Percentiles rank a stretch among this genome's conserved stretches.
phyloP scores from a whole-genome alignment of 2,113 vertebrate genomes.

The Maccullochella peelii region DNA sequence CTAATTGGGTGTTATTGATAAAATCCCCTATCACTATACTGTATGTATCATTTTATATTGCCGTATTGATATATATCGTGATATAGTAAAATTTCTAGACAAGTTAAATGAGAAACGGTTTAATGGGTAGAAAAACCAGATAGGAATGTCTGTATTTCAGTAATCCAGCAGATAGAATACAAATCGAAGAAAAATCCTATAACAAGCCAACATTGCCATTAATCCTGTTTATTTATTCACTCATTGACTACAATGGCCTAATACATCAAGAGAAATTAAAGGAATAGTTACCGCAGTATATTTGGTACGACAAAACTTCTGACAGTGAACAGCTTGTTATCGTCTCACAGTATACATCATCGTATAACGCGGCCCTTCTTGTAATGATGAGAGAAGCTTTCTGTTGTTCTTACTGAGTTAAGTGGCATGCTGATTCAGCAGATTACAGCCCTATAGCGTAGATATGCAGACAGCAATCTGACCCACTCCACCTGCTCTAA shows the following conservation, averaged over 20 bases:
- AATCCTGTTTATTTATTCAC: not conserved
- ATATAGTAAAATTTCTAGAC: not conserved
- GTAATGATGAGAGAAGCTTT: constrained; percentile 12
- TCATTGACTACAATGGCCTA: not conserved
- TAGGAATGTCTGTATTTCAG: not conserved
- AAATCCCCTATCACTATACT: not conserved
- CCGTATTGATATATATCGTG: not conserved
- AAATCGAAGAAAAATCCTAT: not conserved
- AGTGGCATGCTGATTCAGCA: constrained; percentile 45
- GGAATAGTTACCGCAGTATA: not conserved
- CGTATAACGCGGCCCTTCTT: not conserved
- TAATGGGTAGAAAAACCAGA: not conserved
- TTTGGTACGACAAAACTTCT: not conserved
- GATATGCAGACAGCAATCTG: constrained; percentile 52
- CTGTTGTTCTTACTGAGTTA: not conserved
- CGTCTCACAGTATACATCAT: not conserved
- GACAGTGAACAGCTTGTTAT: not conserved
- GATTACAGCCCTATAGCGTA: constrained; percentile 34
- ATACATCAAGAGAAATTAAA: not conserved
- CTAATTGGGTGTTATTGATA: not conserved
- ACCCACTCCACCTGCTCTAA: constrained; percentile 50
- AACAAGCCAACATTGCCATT: no score
- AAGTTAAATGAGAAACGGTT: not conserved
- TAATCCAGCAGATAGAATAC: not conserved
- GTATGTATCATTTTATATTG: not conserved